These are phyloP conservation scores for Caradrina clavipalpis DNA, from an alignment of 2,888 invertebrate species.

Conservation along the genomic window DNA sequence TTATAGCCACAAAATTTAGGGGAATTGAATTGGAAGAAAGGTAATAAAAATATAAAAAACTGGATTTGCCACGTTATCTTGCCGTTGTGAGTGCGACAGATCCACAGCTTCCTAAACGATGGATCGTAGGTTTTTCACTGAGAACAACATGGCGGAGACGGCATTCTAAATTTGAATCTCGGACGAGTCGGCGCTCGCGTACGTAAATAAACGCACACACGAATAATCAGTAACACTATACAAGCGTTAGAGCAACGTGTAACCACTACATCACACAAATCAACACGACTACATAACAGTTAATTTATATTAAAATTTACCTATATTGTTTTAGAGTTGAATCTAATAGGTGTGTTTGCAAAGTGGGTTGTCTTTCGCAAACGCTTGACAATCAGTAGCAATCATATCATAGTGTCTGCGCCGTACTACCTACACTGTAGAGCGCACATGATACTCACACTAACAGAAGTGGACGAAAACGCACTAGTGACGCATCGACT, in stretches of 20 bases:
- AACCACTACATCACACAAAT: constrained; percentile 73
- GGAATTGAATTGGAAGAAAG: background rate
- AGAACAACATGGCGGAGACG: constrained; percentile 91
- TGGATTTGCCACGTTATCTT: constrained; percentile 62
- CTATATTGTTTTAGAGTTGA: constrained; percentile 47
- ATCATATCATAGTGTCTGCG: constrained; percentile 71
- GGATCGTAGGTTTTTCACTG: constrained; percentile 89
- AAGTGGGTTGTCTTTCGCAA: constrained; percentile 43
- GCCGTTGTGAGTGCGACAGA: constrained; percentile 70
- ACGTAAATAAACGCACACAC: constrained; percentile 91
- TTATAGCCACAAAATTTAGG: background rate
- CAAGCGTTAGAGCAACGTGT: constrained; percentile 82
- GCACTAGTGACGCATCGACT: constrained; percentile 89
- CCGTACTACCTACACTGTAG: constrained; percentile 69
- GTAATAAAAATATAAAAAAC: constrained; percentile 14
- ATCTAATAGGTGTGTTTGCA: constrained; percentile 25
- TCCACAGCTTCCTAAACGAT: constrained; percentile 80
- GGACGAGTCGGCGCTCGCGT: constrained; percentile 91
- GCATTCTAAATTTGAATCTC: constrained; percentile 91
- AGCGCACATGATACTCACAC: constrained; percentile 81
- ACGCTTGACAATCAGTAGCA: constrained; percentile 65
- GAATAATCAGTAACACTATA: constrained; percentile 89
- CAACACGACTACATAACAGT: constrained; percentile 68
- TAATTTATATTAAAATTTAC: constrained; percentile 58
- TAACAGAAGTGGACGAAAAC: constrained; percentile 85